Base-by-base conservation (phyloP, 1,140 invertebrate species). In the Littorina saxatilis region DNA sequence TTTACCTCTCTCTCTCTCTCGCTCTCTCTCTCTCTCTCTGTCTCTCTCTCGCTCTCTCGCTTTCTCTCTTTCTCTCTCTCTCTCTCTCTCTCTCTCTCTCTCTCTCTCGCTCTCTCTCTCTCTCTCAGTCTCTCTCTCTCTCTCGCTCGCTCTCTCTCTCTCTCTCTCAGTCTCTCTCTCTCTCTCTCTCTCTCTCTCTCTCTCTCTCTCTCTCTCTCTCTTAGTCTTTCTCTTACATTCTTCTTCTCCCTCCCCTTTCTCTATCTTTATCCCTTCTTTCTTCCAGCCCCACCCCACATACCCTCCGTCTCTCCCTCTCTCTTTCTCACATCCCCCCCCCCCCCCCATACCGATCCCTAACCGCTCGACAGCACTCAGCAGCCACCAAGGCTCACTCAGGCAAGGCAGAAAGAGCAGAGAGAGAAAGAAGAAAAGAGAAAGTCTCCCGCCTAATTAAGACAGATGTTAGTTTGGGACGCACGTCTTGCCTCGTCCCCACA, bases 401-500 rank as follows among this genome's bases (percentile, higher is more conserved):
- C n/a, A n/a, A n/a, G n/a, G n/a, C n/a, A n/a, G n/a, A n/a, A n/a
- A n/a, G 37, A 11, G 37, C 66, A 68, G 66, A 39, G 32, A 68
- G 55, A 27, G 55, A 23, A n/a, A 61, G 20, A 20, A 27, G 27
- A 27, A 61, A 27, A 20, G 55, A 35, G 7, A 15, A 15, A 68
- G 66, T 32, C 66, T 4, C n/a, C 29, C 73, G 27, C 55, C 43
- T 78, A 78, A 78, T 78, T 78, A 78, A 78, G 76, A 78, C 76
- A 78, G 76, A 78, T 78, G 76, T 78, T 78, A 63, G 58, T 78
- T 78, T 39, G 76, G 76, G 50, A 37, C 55, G 52, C 76, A 78
- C 76, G 76, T 78, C 32, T 15, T 37, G 37, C 35, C n/a, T n/a
- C 11, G 50, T 78, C 76, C 76, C 76, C 39, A 32, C 68, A 47